phyloP scores from a whole-genome alignment of 2,888 invertebrate species.

The Harmothoe impar region DNA sequence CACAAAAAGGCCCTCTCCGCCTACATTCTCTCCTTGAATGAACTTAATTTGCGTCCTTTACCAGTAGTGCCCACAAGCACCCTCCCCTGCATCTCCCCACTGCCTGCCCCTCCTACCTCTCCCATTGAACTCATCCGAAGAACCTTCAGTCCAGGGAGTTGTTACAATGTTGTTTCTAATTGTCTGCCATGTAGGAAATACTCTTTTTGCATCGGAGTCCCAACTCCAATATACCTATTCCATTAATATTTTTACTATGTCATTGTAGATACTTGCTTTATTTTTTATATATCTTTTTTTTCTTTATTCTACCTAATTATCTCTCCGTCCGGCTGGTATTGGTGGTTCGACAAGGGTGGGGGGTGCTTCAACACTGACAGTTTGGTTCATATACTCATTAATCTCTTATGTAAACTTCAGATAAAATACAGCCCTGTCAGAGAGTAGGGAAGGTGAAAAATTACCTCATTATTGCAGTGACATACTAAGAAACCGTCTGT shows the following conservation, averaged over 20 bases:
- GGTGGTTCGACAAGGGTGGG: background rate
- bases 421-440: too few relatives aligned
- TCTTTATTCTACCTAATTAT: constrained; percentile 11
- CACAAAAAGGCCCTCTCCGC: background rate
- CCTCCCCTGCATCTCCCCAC: too few relatives aligned
- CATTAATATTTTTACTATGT: constrained; percentile 4
- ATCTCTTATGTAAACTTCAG: too few relatives aligned
- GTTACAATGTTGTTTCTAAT: background rate
- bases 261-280: background rate
- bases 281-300: constrained; percentile 3
- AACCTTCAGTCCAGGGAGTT: background rate
- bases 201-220: background rate
- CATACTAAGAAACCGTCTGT: too few relatives aligned
- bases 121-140: background rate
- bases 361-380: too few relatives aligned
- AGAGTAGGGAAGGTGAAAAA: too few relatives aligned
- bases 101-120: background rate
- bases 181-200: constrained; percentile 6
- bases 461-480: too few relatives aligned
- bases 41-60: constrained; percentile 29
- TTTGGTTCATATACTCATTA: too few relatives aligned
- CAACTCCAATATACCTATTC: background rate
- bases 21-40: constrained; percentile 6
- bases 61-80: background rate
- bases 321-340: background rate